phyloP scores from a whole-genome alignment of 2,888 invertebrate genomes.

The Lutraria lutraria region DNA sequence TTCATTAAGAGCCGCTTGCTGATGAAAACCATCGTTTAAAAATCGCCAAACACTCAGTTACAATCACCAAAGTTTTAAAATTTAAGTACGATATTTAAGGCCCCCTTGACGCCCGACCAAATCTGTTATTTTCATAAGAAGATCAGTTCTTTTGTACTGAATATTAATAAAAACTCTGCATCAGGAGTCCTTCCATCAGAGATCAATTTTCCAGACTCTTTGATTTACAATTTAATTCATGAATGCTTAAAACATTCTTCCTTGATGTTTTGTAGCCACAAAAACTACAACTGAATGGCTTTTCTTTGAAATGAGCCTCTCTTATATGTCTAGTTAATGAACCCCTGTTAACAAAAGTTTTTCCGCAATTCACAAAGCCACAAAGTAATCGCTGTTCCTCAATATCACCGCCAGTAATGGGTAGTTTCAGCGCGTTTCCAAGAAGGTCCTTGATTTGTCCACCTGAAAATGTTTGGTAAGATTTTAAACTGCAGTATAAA shows the following conservation, averaged over 20 bases:
- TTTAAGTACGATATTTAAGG: too few relatives aligned
- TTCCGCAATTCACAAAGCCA: conserved; percentile 25
- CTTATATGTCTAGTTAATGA: conserved; percentile 32
- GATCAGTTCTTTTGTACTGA: too few relatives aligned
- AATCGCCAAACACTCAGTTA: too few relatives aligned
- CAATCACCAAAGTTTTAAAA: too few relatives aligned
- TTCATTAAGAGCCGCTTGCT: too few relatives aligned
- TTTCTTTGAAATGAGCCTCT: conserved; percentile 35
- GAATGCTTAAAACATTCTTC: conserved; percentile 37
- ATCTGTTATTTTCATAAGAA: too few relatives aligned
- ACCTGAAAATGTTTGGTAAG: neutral
- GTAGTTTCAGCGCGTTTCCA: neutral
- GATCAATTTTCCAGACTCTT: neutral
- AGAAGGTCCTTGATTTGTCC: neutral
- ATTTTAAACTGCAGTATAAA: too few relatives aligned
- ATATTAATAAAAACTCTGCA: too few relatives aligned
- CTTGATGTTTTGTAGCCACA: conserved; percentile 8
- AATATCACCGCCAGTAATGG: neutral
- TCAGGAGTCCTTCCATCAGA: too few relatives aligned
- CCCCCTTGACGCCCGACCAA: too few relatives aligned
- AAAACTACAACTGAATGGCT: conserved; percentile 33
- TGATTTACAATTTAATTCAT: conserved; percentile 16
- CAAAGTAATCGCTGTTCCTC: conserved; percentile 17
- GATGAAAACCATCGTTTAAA: too few relatives aligned
- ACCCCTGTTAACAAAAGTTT: neutral